Percentiles rank a stretch among this genome's conserved stretches.
Conservation (phyloP, 2,797 vertebrate species). For the Halcyon chelicuti region DNA sequence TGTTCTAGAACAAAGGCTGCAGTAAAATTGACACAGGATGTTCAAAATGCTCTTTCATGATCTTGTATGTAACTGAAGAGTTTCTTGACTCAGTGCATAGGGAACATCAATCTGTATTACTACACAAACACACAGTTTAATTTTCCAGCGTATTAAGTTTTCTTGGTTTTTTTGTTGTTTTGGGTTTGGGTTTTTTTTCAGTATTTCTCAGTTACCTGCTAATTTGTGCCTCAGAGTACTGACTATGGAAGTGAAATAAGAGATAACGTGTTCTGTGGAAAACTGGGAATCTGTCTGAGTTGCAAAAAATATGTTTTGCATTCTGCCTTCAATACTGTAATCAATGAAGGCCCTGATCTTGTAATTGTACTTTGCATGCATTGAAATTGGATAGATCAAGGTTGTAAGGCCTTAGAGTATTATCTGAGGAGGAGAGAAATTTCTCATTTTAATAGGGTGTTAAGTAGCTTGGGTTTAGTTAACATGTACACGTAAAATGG, state of each 20-base stretch:
- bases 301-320: neutral
- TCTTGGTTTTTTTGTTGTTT: too few relatives aligned
- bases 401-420: neutral
- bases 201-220: neutral
- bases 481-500: rapidly evolving
- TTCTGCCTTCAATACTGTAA: neutral
- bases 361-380: neutral
- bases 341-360: neutral
- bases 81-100: neutral
- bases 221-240: neutral
- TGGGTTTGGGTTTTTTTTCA: neutral
- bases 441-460: neutral
- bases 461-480: neutral
- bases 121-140: neutral
- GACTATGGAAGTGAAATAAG: neutral
- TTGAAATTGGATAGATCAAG: neutral
- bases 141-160: neutral
- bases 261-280: neutral
- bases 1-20: neutral
- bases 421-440: neutral
- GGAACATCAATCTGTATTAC: neutral
- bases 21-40: neutral
- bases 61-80: neutral
- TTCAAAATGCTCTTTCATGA: neutral
- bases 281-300: neutral